Conservation (phyloP, 1,140 invertebrate genomes). For the Heliothis subflexa region DNA sequence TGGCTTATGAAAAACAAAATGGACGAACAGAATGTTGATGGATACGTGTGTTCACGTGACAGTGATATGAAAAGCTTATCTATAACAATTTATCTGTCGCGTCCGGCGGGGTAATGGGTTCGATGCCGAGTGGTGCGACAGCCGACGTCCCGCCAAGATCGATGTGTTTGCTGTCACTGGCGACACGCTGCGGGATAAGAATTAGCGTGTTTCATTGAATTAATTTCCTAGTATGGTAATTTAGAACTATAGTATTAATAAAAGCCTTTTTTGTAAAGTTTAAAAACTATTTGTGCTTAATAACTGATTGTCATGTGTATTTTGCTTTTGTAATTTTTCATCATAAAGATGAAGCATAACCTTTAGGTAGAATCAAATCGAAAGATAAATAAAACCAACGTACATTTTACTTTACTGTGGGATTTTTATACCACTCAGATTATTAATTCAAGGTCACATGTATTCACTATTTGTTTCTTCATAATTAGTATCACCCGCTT, state of each 20-base stretch:
- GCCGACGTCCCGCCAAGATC: slow-evolving; percentile 16
- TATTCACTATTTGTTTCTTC: not conserved
- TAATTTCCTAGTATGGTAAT: not conserved
- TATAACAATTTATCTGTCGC: slow-evolving; percentile 49
- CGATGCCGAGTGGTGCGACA: slow-evolving; percentile 26
- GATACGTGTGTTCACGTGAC: slow-evolving; percentile 31
- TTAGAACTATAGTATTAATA: not conserved
- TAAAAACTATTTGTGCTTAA: too few species aligned
- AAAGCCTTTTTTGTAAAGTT: too few species aligned
- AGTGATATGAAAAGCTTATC: slow-evolving; percentile 42
- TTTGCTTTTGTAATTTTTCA: too few species aligned
- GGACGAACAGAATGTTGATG: slow-evolving; percentile 22
- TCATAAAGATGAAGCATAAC: too few species aligned
- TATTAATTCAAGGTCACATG: not conserved
- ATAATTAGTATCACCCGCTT: not conserved
- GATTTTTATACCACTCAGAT: not conserved
- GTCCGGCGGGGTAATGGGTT: slow-evolving; percentile 47
- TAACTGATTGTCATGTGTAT: too few species aligned
- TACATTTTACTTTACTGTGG: too few species aligned
- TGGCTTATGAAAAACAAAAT: slow-evolving; percentile 41
- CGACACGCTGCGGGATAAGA: not conserved
- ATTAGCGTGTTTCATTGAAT: not conserved
- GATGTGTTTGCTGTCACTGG: slow-evolving; percentile 43
- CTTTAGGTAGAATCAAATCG: too few species aligned
- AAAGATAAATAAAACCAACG: too few species aligned